These are phyloP conservation scores for Gadus macrocephalus DNA, from an alignment of 2,113 vertebrate species.

Conservation along the genomic window DNA sequence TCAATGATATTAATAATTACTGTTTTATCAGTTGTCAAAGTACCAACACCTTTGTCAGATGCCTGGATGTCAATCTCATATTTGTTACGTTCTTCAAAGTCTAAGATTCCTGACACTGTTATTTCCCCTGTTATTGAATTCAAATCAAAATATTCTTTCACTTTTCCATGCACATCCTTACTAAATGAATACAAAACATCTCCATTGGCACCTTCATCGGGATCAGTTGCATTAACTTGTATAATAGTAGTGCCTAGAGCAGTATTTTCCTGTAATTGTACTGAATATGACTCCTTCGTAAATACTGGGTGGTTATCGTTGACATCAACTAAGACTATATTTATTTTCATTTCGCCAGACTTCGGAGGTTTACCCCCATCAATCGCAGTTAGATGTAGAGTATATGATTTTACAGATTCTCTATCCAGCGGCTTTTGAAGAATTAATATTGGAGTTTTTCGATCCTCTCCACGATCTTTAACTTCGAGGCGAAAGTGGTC, in stretches of 20 bases:
- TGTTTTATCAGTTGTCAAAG: slow-evolving; percentile 35
- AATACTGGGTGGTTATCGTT: slow-evolving; percentile 62
- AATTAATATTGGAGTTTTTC: slow-evolving; percentile 52
- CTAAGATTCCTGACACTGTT: too few species aligned
- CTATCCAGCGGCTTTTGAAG: slow-evolving; percentile 55
- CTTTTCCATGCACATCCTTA: slow-evolving; percentile 29
- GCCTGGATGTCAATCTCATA: slow-evolving; percentile 61
- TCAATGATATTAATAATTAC: slow-evolving; percentile 48
- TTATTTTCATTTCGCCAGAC: slow-evolving; percentile 45
- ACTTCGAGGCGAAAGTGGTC: slow-evolving; percentile 59
- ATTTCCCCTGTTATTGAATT: too few species aligned
- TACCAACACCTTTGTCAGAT: slow-evolving; percentile 40
- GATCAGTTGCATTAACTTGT: slow-evolving; percentile 62
- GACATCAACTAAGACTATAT: slow-evolving; percentile 50
- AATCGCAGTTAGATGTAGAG: slow-evolving; percentile 51
- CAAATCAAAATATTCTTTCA: slow-evolving; percentile 44
- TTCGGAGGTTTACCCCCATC: slow-evolving; percentile 56
- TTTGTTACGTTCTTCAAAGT: too few species aligned
- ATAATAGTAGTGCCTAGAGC: slow-evolving; percentile 40
- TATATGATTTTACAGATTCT: slow-evolving; percentile 34
- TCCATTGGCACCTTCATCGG: slow-evolving; percentile 55
- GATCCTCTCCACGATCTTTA: slow-evolving; percentile 40
- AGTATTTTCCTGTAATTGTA: slow-evolving; percentile 50
- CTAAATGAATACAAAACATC: slow-evolving; percentile 58
- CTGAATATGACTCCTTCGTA: slow-evolving; percentile 43